Percentiles rank a stretch among this genome's conserved stretches.
Evolutionary conservation across 2,113 vertebrate species (phyloP).

Genomic region (Nothobranchius kuhntae): DNA sequence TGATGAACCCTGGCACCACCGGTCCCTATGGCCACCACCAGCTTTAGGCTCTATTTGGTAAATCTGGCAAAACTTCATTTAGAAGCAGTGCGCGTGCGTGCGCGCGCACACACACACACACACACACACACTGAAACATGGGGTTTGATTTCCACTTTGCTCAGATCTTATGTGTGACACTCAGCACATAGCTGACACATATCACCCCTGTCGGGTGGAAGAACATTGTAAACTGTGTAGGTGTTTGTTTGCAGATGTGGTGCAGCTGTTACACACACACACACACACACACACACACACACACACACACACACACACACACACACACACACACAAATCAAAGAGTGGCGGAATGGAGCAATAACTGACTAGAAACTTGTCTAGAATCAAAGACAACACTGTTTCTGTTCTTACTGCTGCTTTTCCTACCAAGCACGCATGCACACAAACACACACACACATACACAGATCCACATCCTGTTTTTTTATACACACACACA

Average conservation of each 20-base stretch:
- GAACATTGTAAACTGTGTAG: constrained; percentile 16
- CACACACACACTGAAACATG: constrained; percentile 4
- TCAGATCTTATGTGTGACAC: constrained; percentile 25
- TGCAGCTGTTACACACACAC: neutral
- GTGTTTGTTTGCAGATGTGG: constrained; percentile 36
- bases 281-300: neutral
- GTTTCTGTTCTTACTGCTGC: constrained; percentile 20
- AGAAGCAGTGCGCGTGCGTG: no score
- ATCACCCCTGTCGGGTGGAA: constrained; percentile 25
- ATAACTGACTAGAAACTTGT: constrained; percentile 23
- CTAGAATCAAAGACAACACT: constrained; percentile 3
- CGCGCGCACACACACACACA: no score
- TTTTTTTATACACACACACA: neutral
- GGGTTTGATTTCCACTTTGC: constrained; percentile 33
- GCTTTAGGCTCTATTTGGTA: no score
- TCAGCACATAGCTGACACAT: constrained; percentile 28
- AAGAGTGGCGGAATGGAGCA: neutral
- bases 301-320: neutral
- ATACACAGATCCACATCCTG: constrained; percentile 42
- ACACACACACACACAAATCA: neutral
- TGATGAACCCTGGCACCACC: no score
- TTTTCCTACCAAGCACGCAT: constrained; percentile 16
- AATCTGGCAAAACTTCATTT: no score
- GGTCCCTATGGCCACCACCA: no score
- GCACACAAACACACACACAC: neutral